Base-by-base conservation (phyloP, 2,888 invertebrate species). In the Phengaris arion region DNA sequence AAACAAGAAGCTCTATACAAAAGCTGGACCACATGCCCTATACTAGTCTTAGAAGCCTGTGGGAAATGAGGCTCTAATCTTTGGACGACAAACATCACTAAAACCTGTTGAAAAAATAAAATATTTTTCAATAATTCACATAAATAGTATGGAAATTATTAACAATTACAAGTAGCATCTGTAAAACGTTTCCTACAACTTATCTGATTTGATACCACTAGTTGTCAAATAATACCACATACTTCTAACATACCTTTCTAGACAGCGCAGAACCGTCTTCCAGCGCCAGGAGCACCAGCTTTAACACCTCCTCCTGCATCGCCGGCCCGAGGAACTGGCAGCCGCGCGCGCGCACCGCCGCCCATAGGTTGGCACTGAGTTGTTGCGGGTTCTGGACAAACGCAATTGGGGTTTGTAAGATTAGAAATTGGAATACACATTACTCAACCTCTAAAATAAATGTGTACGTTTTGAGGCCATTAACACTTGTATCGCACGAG, bases 61-160 rank as follows among this genome's bases (percentile, higher is more conserved):
- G 98, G 97, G 89, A 98, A 98, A 88, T 98, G 98, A 70, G 99
- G 98, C 89, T 98, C 98, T 81, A 99, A 94, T 84, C 98, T 95
- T 92, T 99, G 99, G 78, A 99, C 99, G 70, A 99, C 99, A 94
- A 99, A 99, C 98, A 99, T 98, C 79, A 99, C 99, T 83, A 99
- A 94, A 74, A 98, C 93, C 94, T 94, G 89, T 0, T 76, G 78
- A 78, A 73, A 69, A 77, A 59, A 76, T 12, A 10, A 48, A 59
- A 59, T 9, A 15, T 57, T 57, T 48, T 48, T 48, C 48, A 48
- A 48, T 6, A 48, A 59, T 8, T 3, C 57, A 57, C 57, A 57
- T 57, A 4, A 22, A 22, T 9, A 22, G 15, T 15, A 59, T 22
- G 48, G 48, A 48, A 15, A 57, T 15, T 57, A 15, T 8, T 0